Evolutionary conservation across 2,113 vertebrate species (phyloP).

Genomic region (Cichladusa arquata): DNA sequence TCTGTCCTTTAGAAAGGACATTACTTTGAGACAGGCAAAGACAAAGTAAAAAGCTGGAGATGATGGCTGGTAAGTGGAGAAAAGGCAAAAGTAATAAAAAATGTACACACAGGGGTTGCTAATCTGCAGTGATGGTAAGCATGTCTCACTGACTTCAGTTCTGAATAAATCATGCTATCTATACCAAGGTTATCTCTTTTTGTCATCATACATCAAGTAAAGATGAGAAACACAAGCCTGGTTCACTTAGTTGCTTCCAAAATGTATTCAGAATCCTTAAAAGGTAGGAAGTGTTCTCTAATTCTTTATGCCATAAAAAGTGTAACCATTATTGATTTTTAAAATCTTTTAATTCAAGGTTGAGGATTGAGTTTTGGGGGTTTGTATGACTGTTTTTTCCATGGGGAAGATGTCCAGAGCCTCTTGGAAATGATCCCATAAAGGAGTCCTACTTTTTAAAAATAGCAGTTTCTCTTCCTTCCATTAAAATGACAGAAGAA

Average conservation of each 20-base stretch:
- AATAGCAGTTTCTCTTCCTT: neutral
- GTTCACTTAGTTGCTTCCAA: neutral
- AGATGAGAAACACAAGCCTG: conserved; percentile 11
- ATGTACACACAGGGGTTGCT: neutral
- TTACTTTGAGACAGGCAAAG: neutral
- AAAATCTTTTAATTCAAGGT: neutral
- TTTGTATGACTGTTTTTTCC: neutral
- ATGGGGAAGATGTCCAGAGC: neutral
- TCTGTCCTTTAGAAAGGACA: conserved; percentile 21
- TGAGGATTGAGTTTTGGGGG: neutral
- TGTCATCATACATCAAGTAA: conserved; percentile 40
- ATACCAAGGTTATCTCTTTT: conserved; percentile 43
- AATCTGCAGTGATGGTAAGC: neutral
- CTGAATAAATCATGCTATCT: conserved; percentile 60
- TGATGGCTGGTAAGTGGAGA: neutral
- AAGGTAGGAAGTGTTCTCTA: neutral
- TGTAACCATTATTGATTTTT: neutral
- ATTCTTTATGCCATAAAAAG: neutral
- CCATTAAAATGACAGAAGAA: conserved; percentile 23
- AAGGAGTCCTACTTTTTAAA: conserved; percentile 1
- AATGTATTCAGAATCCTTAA: neutral
- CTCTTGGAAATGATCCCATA: neutral
- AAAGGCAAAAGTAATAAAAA: conserved; percentile 51
- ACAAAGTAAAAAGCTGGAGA: conserved; percentile 1
- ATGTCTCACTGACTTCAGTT: conserved; percentile 1